These are phyloP conservation scores for Phaetusa simplex DNA, from an alignment of 2,113 vertebrate genomes.

Conservation along the genomic window DNA sequence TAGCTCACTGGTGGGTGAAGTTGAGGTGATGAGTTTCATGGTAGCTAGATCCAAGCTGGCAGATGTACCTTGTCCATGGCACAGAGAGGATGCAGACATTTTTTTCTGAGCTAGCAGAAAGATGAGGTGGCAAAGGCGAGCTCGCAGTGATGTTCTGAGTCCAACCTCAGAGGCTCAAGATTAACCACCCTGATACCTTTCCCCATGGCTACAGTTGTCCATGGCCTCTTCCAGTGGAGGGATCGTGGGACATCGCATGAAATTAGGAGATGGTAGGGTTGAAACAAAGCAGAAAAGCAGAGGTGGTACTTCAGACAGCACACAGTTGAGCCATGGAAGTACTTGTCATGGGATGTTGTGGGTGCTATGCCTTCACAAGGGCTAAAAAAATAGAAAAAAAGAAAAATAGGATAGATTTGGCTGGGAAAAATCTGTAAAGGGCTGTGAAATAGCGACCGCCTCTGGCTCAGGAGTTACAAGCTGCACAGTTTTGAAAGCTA, in stretches of 20 bases:
- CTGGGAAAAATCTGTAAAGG: background rate
- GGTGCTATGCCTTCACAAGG: background rate
- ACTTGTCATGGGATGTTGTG: background rate
- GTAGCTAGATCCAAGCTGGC: background rate
- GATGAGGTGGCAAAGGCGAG: background rate
- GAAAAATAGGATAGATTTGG: background rate
- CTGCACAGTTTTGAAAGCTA: background rate
- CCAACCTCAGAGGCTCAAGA: background rate
- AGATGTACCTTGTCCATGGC: background rate
- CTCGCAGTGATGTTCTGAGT: background rate
- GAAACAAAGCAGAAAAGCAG: background rate
- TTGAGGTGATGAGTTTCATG: background rate
- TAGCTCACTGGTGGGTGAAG: accelerated
- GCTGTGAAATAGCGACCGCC: background rate
- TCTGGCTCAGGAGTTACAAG: background rate
- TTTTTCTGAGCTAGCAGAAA: background rate
- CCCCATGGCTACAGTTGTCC: background rate
- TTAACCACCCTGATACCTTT: background rate
- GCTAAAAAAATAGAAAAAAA: background rate
- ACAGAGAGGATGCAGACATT: accelerated
- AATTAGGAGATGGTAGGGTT: background rate
- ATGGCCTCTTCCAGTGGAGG: background rate
- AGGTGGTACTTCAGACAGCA: background rate
- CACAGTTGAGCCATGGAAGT: accelerated
- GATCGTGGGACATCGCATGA: background rate